Conservation (phyloP, 2,113 vertebrate genomes). For the Xiphophorus hellerii region DNA sequence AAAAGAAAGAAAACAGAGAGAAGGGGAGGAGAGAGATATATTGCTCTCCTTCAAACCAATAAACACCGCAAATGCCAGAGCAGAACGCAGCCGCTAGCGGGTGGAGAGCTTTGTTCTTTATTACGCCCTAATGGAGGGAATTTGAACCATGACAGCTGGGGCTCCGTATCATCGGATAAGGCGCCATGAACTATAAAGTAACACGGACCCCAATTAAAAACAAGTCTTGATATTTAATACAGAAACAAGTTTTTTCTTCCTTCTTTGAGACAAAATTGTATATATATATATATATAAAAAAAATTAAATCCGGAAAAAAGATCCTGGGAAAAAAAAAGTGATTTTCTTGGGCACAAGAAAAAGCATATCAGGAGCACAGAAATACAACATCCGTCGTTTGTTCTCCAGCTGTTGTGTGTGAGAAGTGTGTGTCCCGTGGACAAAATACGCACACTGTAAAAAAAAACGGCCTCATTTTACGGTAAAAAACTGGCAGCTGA, state of each 20-base stretch:
- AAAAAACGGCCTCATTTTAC: too few species aligned
- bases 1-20: background rate
- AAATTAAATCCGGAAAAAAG: too few species aligned
- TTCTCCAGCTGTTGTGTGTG: conserved; percentile 10
- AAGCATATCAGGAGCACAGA: background rate
- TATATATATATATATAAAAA: too few species aligned
- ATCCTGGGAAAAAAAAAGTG: too few species aligned
- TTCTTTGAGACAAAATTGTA: too few species aligned
- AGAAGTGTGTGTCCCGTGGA: conserved; percentile 16
- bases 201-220: background rate
- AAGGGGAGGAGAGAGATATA: conserved; percentile 1
- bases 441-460: too few species aligned
- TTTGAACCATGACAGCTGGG: conserved; percentile 36
- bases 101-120: conserved; percentile 60
- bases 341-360: background rate
- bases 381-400: background rate
- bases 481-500: too few species aligned
- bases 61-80: conserved; percentile 57
- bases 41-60: conserved; percentile 62
- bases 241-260: too few species aligned
- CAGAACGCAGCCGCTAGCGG: conserved; percentile 35
- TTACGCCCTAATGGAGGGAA: conserved; percentile 49
- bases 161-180: background rate
- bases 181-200: conserved; percentile 23
- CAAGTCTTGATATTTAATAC: too few species aligned